phyloP scores from a whole-genome alignment of 2,888 invertebrate genomes.

The Scrobipalpa costella region DNA sequence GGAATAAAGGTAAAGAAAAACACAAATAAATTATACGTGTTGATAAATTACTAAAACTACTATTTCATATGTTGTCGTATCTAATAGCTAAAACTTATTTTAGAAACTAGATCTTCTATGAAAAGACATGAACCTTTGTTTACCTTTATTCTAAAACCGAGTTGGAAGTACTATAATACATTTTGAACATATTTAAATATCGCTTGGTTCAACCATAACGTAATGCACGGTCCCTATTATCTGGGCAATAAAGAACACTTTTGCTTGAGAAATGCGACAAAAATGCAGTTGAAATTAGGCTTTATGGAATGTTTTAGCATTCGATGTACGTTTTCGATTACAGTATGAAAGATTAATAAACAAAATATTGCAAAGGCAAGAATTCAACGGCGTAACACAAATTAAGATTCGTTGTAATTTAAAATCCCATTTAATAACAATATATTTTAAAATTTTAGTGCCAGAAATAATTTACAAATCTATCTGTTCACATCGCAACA shows the following conservation, averaged over 20 bases:
- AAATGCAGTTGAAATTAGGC: slow-evolving; percentile 28
- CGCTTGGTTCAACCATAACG: slow-evolving; percentile 9
- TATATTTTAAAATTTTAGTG: slow-evolving; percentile 25
- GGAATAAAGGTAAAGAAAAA: too few species aligned
- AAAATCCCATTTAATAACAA: slow-evolving; percentile 10
- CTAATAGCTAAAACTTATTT: too few species aligned
- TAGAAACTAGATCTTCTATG: too few species aligned
- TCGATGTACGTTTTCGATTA: slow-evolving; percentile 54
- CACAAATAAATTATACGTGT: too few species aligned
- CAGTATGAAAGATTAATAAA: slow-evolving; percentile 13
- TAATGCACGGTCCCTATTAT: slow-evolving; percentile 9
- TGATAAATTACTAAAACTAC: too few species aligned
- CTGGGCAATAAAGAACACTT: slow-evolving; percentile 13
- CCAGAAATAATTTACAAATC: slow-evolving; percentile 25
- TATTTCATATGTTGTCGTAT: too few species aligned
- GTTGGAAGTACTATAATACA: too few species aligned
- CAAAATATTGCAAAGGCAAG: slow-evolving; percentile 9
- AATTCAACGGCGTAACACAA: slow-evolving; percentile 25
- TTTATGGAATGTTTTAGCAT: slow-evolving; percentile 49
- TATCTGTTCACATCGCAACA: slow-evolving; percentile 17
- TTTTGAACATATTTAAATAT: not conserved
- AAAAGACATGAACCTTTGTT: too few species aligned
- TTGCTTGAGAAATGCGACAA: slow-evolving; percentile 7
- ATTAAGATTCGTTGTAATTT: slow-evolving; percentile 28
- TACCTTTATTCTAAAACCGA: too few species aligned